These are phyloP conservation scores for Maconellicoccus hirsutus DNA, from an alignment of 1,140 invertebrate genomes.

Conservation along the genomic window DNA sequence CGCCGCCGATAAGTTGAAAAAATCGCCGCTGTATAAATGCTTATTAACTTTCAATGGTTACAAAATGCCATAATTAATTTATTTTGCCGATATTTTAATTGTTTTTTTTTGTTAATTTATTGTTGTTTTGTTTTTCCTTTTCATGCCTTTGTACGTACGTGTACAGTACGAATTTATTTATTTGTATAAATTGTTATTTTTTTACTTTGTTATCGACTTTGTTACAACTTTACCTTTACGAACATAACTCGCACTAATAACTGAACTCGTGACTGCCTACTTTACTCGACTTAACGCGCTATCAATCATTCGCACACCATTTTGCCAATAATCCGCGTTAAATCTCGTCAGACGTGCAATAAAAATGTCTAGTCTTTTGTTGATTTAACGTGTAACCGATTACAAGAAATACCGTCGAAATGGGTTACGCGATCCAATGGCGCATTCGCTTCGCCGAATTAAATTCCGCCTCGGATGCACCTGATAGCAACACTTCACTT, in stretches of 20 bases:
- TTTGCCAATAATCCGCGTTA: not conserved
- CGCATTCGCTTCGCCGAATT: not conserved
- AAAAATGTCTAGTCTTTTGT: slow-evolving; percentile 1
- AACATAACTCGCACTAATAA: too few relatives aligned
- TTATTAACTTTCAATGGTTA: slow-evolving; percentile 5
- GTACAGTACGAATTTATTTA: not conserved
- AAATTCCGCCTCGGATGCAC: not conserved
- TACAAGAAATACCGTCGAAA: not conserved
- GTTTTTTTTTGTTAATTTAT: not conserved
- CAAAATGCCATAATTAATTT: not conserved
- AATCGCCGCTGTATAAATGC: not conserved
- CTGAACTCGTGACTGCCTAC: not conserved
- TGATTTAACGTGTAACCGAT: not conserved
- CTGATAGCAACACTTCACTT: not conserved
- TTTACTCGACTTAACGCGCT: not conserved
- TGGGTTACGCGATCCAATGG: not conserved
- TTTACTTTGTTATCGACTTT: not conserved
- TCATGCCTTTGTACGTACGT: not conserved
- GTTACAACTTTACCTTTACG: too few relatives aligned
- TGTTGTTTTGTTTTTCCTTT: not conserved
- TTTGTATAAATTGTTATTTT: slow-evolving; percentile 1
- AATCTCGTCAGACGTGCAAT: not conserved
- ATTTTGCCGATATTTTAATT: not conserved
- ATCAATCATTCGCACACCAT: not conserved
- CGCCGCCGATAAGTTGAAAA: not conserved